Percentiles rank a stretch among this genome's conserved stretches.
These are phyloP conservation scores for Melanostoma mellinum DNA, from an alignment of 2,888 invertebrate genomes.

Conservation along the genomic window DNA sequence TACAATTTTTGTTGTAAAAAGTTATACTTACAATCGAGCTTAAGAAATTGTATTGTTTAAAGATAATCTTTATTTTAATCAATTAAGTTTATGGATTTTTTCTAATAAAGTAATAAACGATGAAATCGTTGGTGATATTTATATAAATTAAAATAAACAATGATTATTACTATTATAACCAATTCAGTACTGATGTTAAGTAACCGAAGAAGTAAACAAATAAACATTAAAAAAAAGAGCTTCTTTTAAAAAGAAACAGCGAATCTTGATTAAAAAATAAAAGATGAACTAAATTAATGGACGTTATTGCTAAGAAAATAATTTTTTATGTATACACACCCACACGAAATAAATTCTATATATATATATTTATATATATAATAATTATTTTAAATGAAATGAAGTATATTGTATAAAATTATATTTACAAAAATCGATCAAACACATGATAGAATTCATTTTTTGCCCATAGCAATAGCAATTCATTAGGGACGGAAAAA, in stretches of 20 bases:
- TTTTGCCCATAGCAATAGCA: conserved; percentile 42
- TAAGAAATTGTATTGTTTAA: conserved; percentile 64
- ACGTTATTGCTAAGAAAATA: conserved; percentile 65
- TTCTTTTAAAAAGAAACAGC: conserved; percentile 73
- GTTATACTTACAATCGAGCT: conserved; percentile 64
- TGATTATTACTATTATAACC: conserved; percentile 47
- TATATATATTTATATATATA: conserved; percentile 61
- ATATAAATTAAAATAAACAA: conserved; percentile 73
- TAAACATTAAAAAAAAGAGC: conserved; percentile 42
- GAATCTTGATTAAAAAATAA: conserved; percentile 43
- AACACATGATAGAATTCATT: conserved; percentile 33
- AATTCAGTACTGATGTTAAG: conserved; percentile 65
- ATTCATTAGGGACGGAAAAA: conserved; percentile 24
- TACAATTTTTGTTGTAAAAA: conserved; percentile 67
- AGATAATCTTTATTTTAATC: conserved; percentile 58
- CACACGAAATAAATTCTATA: conserved; percentile 61
- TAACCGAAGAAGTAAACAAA: conserved; percentile 55
- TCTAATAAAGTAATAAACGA: conserved; percentile 76
- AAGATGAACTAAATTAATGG: conserved; percentile 30
- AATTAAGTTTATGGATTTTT: conserved; percentile 51
- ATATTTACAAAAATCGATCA: conserved; percentile 56
- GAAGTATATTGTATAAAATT: conserved; percentile 54
- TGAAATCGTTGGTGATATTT: conserved; percentile 82
- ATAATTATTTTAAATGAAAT: conserved; percentile 63
- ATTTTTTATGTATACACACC: conserved; percentile 62